Base-by-base conservation (phyloP, 2,113 vertebrate genomes). In the Phalacrocorax pelagicus region DNA sequence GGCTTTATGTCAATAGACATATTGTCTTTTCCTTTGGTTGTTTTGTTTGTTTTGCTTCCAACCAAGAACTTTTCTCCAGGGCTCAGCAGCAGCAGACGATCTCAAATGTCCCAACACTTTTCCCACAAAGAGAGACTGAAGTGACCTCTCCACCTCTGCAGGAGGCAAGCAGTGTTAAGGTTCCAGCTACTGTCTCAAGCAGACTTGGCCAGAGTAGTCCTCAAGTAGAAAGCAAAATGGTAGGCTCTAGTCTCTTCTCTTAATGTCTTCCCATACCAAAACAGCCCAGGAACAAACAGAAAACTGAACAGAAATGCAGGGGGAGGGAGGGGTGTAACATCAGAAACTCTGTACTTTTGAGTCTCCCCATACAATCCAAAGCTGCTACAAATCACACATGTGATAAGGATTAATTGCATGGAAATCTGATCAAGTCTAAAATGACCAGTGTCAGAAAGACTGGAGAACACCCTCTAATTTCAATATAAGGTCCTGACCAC, bases 21-120 rank as follows among this genome's bases (percentile, higher is more conserved):
- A 85, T 34, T 95, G 82, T 86, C 36, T 80, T 86, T 79, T 74
- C 26, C 29, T 92, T 57, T 34, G 19, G 5, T 38, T 77, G 49
- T 77, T 95, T 65, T 87, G 26, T 58, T 95, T 93, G 38, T 70
- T 90, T 94, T 86, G 44, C 49, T 92, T 96, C 80, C 80, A 93
- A 63, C n/a, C 42, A 94, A 81, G 29, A 83, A 63, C 20, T 71
- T 62, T 67, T 73, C 86, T 90, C 38, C 74, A 90, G 34, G 47
- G 67, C 51, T 86, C 47, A 66, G 42, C 38, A 82, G 23, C 16
- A 42, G 24, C 1, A 59, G 42, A 9, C 4, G 1, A 74, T 78
- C 80, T 79, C 49, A 72, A 89, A 73, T 10, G 32, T 79, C 52
- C 61, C 69, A 92, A 69, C 20, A 4, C 8, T 71, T 55, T 61